Base-by-base conservation (phyloP, 2,113 vertebrate genomes). In the Podocnemis expansa region DNA sequence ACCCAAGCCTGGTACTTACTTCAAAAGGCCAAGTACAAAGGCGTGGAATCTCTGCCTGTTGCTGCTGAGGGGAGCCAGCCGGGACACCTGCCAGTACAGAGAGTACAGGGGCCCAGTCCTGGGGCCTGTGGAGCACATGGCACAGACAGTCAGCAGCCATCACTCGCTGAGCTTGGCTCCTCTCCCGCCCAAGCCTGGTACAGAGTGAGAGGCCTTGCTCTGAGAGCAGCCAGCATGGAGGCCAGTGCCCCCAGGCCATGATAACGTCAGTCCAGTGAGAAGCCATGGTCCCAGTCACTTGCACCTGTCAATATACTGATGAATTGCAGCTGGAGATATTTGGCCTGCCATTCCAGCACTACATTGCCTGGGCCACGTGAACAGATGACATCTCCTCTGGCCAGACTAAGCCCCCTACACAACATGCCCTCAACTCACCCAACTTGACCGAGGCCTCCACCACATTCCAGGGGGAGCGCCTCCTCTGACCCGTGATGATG, bases 11-110 rank as follows among this genome's bases (percentile, higher is more conserved):
- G 89, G 96, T 95, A 97, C 99, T 99, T 97, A 99, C 99, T 99
- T 99, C 89, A 99, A 96, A 51, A 99, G 98, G 86, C 99, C 99
- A 0, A 99, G 97, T 90, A 99, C 98, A 67, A 99, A 99, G 63
- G 99, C 98, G 0, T 99, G 99, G 96, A 99, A 99, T 82, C 98
- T 98, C 93, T 99, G 99, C 9, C 98, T 98, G 97, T 96, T 97
- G 97, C 98, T 99, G 91, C 93, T 97, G 41, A 99, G 98, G 2
- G 99, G 99, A 2, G 98, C 96, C 91, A 99, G 97, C 41, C 98
- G 97, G 1, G 98, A 98, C 82, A 99, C 98, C 17, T 98, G 98
- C 90, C 97, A 96, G 91, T 99, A 99, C 16, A 99, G 97, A 21
- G 96, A 96, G 88, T 98, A 98, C 56, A 99, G 95, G 22, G 98